phyloP scores from a whole-genome alignment of 2,888 invertebrate genomes.

The Scelioninae gen. 1 region DNA sequence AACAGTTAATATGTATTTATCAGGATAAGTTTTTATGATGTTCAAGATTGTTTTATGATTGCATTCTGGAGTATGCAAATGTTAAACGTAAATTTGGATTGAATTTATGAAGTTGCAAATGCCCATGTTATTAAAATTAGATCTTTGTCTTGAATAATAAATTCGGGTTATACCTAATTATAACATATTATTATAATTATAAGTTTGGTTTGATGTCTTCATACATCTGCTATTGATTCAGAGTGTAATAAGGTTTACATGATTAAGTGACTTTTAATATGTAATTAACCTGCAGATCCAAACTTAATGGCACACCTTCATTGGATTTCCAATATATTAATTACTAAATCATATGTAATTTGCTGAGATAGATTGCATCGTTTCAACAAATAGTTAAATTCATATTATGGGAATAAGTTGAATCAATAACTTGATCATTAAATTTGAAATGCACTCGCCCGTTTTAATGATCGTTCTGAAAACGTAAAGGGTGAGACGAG shows the following conservation, averaged over 20 bases:
- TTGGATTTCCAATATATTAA: constrained; percentile 1
- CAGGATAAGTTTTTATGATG: too few species aligned
- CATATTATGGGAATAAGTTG: background rate
- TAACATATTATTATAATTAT: too few species aligned
- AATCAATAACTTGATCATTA: constrained; percentile 2
- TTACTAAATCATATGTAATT: constrained; percentile 8
- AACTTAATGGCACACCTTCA: background rate
- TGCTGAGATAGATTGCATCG: background rate
- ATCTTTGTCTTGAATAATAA: too few species aligned
- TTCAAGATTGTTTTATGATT: too few species aligned
- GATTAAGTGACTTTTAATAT: background rate
- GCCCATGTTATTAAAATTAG: too few species aligned
- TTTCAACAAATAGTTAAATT: background rate
- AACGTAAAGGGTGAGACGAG: background rate
- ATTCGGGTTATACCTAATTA: too few species aligned
- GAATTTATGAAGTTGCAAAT: too few species aligned
- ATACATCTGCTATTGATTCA: background rate
- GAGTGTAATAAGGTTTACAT: background rate
- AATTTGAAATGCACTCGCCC: background rate
- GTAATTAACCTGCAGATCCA: background rate
- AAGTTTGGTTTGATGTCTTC: background rate
- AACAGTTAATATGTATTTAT: too few species aligned
- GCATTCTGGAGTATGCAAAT: too few species aligned
- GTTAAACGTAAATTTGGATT: too few species aligned
- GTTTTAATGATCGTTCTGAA: background rate